Evolutionary conservation across 2,113 vertebrate species (phyloP).

Genomic region (Stomatorhinus ivindoensis): DNA sequence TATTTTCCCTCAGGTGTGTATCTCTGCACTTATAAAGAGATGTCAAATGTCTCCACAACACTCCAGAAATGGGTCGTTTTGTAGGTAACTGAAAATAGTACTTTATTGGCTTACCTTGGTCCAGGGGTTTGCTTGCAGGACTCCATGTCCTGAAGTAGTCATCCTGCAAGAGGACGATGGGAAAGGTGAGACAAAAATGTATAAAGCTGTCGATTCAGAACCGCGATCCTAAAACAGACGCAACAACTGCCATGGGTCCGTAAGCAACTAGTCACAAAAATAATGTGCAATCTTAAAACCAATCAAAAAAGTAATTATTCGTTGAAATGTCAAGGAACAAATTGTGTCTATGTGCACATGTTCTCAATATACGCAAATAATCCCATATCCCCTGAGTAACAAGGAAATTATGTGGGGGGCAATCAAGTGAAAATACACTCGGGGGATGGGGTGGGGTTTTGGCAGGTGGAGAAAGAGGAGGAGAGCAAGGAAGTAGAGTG

Average conservation of each 20-base stretch:
- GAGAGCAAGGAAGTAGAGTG: background rate
- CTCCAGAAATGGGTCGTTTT: background rate
- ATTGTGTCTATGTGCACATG: background rate
- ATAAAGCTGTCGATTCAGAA: background rate
- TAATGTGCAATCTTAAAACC: slow-evolving; percentile 8
- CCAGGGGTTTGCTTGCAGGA: slow-evolving; percentile 66
- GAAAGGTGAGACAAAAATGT: background rate
- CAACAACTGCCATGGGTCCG: background rate
- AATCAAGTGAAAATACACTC: background rate
- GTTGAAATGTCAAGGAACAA: background rate
- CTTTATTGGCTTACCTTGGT: slow-evolving; percentile 64
- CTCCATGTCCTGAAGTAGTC: slow-evolving; percentile 78
- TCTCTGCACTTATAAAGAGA: background rate
- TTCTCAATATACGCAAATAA: background rate
- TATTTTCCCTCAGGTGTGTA: background rate
- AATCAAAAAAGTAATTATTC: slow-evolving; percentile 8
- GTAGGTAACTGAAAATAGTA: background rate
- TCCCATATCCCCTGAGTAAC: background rate
- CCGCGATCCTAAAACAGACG: background rate
- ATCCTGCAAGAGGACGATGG: slow-evolving; percentile 51
- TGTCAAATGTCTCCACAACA: background rate
- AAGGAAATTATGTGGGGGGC: background rate
- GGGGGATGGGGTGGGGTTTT: background rate
- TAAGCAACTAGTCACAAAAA: background rate
- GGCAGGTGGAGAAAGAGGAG: background rate